A percentile compares a stretch with the other conserved stretches of the same genome.
Evolutionary conservation across 2,888 invertebrate genomes (phyloP).

Genomic region (Limnephilus lunatus): DNA sequence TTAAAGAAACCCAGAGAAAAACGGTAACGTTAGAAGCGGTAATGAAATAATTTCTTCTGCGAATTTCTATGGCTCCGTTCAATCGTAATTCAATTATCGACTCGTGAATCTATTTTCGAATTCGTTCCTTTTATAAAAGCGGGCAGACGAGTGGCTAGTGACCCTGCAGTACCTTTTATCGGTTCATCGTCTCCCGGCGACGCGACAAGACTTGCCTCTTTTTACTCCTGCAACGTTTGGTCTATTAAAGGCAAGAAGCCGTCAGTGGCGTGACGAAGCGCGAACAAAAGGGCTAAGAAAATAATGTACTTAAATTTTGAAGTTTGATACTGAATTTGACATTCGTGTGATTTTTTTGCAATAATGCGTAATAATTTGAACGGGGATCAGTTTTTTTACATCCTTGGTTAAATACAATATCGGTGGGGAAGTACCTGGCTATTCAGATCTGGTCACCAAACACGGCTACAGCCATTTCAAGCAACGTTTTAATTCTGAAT

Average conservation of each 20-base stretch:
- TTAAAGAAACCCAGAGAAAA: background rate
- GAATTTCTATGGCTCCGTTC: background rate
- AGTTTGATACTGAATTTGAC: background rate
- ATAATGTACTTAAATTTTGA: background rate
- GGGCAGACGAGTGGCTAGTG: background rate
- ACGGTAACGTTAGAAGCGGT: background rate
- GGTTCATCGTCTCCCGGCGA: slow-evolving; percentile 26
- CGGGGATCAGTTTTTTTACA: background rate
- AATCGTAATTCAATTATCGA: slow-evolving; percentile 17
- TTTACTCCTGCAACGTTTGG: slow-evolving; percentile 5
- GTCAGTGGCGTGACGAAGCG: background rate
- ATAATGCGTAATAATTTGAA: background rate
- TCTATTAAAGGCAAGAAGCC: background rate
- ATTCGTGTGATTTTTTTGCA: background rate
- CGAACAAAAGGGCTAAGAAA: background rate
- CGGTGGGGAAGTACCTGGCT: too few species aligned
- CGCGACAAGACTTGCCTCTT: background rate
- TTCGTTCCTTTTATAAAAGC: slow-evolving; percentile 23
- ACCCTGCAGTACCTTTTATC: slow-evolving; percentile 7
- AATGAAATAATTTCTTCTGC: background rate
- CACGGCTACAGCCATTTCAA: too few species aligned
- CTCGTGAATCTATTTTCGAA: slow-evolving; percentile 3
- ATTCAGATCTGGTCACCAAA: too few species aligned
- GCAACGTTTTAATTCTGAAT: too few species aligned
- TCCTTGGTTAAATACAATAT: background rate